Conservation (phyloP, 92 coral and sea anemone genomes). For the Phenganax marumi region DNA sequence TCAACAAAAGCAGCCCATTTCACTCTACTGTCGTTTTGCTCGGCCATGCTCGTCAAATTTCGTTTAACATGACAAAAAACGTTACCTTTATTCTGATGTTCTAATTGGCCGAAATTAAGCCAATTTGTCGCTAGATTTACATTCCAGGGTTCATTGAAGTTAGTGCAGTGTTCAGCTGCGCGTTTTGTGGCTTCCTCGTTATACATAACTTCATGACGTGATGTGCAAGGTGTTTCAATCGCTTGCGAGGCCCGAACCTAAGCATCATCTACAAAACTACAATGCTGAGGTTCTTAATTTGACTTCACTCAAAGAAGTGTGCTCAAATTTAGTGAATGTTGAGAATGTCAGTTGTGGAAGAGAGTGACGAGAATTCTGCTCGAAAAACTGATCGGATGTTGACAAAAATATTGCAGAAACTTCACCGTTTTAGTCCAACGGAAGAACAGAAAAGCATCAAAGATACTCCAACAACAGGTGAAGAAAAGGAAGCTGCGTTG, state of each 20-base stretch:
- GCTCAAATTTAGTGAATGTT: background rate
- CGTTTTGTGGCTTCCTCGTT: background rate
- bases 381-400: slow-evolving; percentile 37
- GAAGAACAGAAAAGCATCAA: slow-evolving; percentile 13
- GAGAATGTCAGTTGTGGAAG: slow-evolving; percentile 26
- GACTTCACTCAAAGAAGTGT: background rate
- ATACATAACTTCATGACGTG: slow-evolving; percentile 30
- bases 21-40: slow-evolving; percentile 7
- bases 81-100: background rate
- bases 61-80: slow-evolving; percentile 13
- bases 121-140: background rate
- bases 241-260: background rate
- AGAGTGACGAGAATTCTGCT: background rate
- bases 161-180: slow-evolving; percentile 6
- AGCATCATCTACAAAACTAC: background rate
- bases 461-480: background rate
- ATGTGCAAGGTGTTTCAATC: slow-evolving; percentile 16
- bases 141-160: slow-evolving; percentile 1
- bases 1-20: slow-evolving; percentile 24
- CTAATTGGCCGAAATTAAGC: slow-evolving; percentile 22
- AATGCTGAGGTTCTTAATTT: background rate
- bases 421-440: background rate
- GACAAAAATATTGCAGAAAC: slow-evolving; percentile 34
- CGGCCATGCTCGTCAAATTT: slow-evolving; percentile 31
- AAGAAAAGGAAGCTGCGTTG: background rate